Conservation (phyloP, 2,113 vertebrate genomes). For the Corythaixoides concolor region DNA sequence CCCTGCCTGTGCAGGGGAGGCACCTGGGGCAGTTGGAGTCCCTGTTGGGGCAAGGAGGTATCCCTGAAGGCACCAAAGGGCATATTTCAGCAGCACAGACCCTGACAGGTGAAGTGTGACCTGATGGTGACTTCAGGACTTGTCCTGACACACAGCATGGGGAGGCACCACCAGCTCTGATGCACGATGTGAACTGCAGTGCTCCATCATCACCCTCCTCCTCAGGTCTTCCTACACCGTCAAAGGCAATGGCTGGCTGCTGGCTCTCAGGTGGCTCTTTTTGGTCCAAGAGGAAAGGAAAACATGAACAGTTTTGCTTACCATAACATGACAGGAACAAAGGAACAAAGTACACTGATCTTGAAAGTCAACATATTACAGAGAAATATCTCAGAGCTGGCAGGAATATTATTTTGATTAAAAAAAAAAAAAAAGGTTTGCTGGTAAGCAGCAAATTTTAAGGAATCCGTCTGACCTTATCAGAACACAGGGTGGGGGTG, state of each 20-base stretch:
- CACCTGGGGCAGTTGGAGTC: rapidly evolving
- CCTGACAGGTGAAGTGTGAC: neutral
- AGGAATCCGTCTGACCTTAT: neutral
- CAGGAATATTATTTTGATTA: neutral
- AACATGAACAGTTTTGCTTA: neutral
- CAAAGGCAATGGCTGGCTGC: neutral
- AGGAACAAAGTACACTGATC: slow-evolving; percentile 16
- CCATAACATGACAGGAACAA: neutral
- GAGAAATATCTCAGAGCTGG: neutral
- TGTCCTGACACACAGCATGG: neutral
- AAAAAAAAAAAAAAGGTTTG: neutral
- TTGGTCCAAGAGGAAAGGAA: neutral
- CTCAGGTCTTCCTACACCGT: neutral
- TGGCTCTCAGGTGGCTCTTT: neutral
- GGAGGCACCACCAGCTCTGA: neutral
- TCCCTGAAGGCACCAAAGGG: neutral
- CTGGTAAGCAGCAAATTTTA: neutral
- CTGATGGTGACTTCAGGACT: neutral
- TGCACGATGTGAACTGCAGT: rapidly evolving
- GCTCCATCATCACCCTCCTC: rapidly evolving
- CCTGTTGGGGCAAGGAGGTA: neutral
- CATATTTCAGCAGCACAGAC: neutral
- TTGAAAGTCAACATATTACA: neutral
- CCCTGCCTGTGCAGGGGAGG: neutral
- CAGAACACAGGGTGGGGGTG: neutral